Base-by-base conservation (phyloP, 1,140 invertebrate species). In the Caenorhabditis remanei region DNA sequence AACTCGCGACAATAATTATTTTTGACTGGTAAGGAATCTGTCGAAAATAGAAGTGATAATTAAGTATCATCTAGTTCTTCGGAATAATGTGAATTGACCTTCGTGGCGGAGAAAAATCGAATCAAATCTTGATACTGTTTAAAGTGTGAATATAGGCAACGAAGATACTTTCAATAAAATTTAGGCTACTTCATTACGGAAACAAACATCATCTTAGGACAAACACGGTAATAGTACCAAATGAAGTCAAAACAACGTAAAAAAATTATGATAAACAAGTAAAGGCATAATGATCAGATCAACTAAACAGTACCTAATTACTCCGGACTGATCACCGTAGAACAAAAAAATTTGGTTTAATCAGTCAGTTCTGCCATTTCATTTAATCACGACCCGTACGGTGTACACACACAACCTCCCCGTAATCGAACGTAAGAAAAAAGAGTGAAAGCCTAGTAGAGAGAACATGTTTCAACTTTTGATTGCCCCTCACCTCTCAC, bases 321-420 rank as follows among this genome's bases (percentile, higher is more conserved):
- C 71, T 79, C 71, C 32, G 71, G 46, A 50, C 71, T 79, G 71
- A 79, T 79, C 71, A 79, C 24, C 46, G 4, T 50, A 50, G 43
- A 79, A 79, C 71, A 21, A 24, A 71, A 16, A 53, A 53, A 53
- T 53, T 3, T 50, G 71, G 46, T 79, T 79, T 50, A 79, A 79
- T 79, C 46, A 79, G 71, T 79, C 71, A 43, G 71, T 79, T 79
- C 71, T 79, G 71, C 71, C 71, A 79, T 50, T 50, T 79, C 71
- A 79, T 79, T 79, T 53, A 79, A 79, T 79, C 71, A 79, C 71
- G 8, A 41, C 71, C 43, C 7, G 11, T 14, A 24, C 14, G 41
- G 21, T 79, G 40, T 53, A 79, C 46, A 79, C 71, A 50, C 71
- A 79, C 9, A 53, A 48, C 40, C 65, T 19, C 14, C 71, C 21